Conservation (phyloP, 2,888 invertebrate genomes). For the Xylophagus ater region DNA sequence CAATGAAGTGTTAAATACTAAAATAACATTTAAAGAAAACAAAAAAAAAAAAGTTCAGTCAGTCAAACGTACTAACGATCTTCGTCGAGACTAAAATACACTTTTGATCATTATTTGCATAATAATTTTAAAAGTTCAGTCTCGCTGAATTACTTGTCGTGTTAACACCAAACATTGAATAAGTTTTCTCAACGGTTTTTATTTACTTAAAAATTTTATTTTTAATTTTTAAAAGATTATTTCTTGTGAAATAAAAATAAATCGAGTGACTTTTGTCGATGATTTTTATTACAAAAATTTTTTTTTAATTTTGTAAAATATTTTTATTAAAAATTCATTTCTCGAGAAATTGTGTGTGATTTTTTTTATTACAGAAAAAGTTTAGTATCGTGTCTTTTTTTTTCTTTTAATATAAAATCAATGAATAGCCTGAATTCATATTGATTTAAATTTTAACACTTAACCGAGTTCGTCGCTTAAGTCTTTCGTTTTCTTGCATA, state of each 20-base stretch:
- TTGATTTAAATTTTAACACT: background rate
- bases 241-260: no score
- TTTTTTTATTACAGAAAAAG: background rate
- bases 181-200: background rate
- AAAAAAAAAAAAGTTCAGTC: conserved; percentile 5
- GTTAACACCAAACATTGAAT: conserved; percentile 14
- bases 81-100: no score
- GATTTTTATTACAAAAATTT: background rate
- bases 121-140: conserved; percentile 19
- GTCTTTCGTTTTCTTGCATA: conserved; percentile 10
- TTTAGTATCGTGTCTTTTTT: background rate
- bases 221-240: background rate
- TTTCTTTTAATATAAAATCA: background rate
- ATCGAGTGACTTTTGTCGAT: background rate
- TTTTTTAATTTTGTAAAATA: background rate
- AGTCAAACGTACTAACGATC: no score
- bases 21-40: no score
- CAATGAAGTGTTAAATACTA: conserved; percentile 11
- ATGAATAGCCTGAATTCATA: background rate
- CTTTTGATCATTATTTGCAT: conserved; percentile 18
- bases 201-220: background rate
- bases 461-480: conserved; percentile 9
- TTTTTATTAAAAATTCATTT: background rate
- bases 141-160: conserved; percentile 16
- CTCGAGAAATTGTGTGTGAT: background rate